A percentile compares a stretch with the other conserved stretches of the same genome.
phyloP scores from a whole-genome alignment of 2,888 invertebrate genomes.

The Lycocerus yunnanus region DNA sequence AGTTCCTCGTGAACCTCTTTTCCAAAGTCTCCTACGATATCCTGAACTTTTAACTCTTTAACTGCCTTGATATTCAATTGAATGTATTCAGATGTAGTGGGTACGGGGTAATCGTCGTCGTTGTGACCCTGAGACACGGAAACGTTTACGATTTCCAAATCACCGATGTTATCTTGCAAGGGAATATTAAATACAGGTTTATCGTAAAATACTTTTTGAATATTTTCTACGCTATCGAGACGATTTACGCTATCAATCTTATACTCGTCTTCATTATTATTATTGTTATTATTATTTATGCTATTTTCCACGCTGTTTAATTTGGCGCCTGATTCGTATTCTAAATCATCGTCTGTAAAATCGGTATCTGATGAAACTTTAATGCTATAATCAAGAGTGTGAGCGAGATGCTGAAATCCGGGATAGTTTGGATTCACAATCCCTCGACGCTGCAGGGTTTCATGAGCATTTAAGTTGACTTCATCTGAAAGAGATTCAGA shows the following conservation, averaged over 20 bases:
- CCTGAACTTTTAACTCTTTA: constrained; percentile 48
- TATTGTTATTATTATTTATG: constrained; percentile 47
- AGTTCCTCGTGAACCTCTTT: constrained; percentile 66
- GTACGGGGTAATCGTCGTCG: constrained; percentile 46
- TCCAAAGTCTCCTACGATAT: constrained; percentile 64
- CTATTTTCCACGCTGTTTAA: constrained; percentile 56
- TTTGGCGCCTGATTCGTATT: constrained; percentile 56
- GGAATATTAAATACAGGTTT: constrained; percentile 62
- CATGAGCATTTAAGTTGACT: constrained; percentile 46
- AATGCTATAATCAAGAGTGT: constrained; percentile 61
- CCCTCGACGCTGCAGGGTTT: constrained; percentile 61
- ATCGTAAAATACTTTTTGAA: constrained; percentile 62
- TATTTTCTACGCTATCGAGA: constrained; percentile 54
- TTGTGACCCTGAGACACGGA: constrained; percentile 43
- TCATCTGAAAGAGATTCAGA: constrained; percentile 53
- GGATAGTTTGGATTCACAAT: constrained; percentile 85
- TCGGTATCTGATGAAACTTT: constrained; percentile 54
- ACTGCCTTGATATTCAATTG: constrained; percentile 56
- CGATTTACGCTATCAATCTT: constrained; percentile 58
- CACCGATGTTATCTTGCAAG: constrained; percentile 43
- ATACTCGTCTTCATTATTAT: constrained; percentile 41
- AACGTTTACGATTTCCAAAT: constrained; percentile 41
- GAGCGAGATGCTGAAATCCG: constrained; percentile 81
- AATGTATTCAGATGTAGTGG: constrained; percentile 51
- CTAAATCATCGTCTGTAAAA: constrained; percentile 56